Evolutionary conservation across 2,113 vertebrate species (phyloP), one percentile per base, ranked within the genome.

Genomic region (Megaleporinus macrocephalus): DNA sequence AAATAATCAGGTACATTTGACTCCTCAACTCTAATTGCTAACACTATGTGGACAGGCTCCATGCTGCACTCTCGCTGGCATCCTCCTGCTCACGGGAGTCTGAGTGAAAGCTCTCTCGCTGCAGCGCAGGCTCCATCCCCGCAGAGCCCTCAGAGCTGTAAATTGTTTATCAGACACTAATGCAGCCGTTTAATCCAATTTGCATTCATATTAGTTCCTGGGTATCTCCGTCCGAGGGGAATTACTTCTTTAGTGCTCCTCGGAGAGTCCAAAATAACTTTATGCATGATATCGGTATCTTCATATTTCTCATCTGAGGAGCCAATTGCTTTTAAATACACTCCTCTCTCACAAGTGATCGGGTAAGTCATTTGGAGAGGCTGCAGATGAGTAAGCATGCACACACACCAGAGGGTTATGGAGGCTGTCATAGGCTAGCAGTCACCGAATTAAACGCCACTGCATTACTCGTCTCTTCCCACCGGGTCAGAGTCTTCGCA

Each of bases 291-390:
- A 97, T 96, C 95, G 91, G 95, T 93, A 95, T 96, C 96, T 96
- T 93, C 95, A 95, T 95, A 96, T 96, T 95, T 97, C 96, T 96
- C 93, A 95, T 96, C 95, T 95, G 93, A 93, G 84, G 95, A 96
- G 94, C 94, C 95, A 96, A 95, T 96, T 96, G 96, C 94, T 94
- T 95, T 96, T 94, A 94, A 96, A 96, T 95, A 95, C 95, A 94
- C 93, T 95, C 94, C 90, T 91, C 90, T 93, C 93, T 86, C 92
- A 93, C 93, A 92, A 89, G 90, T 91, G 90, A 92, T 90, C 85
- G 86, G 83, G 66, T 86, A 95, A 95, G 91, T 93, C 93, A 95
- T 96, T 96, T 95, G 92, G 93, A 92, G 89, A 92, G 89, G 93
- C 90, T 94, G 94, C 93, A 96, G 94, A 95, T 96, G 95, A 94